phyloP scores from a whole-genome alignment of 2,113 vertebrate species.

The Gymnocephalus cernua region DNA sequence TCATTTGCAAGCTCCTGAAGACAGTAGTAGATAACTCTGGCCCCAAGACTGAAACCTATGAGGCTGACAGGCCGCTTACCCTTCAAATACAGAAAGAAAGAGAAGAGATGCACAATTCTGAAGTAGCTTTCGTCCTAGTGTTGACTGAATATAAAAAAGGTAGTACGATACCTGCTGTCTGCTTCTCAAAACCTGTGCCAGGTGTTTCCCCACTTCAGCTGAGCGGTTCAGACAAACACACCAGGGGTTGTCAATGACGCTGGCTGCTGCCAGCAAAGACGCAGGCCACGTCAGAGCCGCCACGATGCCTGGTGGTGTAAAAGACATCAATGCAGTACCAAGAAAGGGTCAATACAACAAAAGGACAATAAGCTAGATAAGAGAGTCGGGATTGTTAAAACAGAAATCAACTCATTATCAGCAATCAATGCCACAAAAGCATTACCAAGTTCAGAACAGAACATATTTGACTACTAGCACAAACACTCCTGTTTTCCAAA shows the following conservation, averaged over 20 bases:
- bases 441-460: not conserved
- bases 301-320: constrained; percentile 87
- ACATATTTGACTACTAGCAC: not conserved
- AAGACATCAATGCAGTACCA: not conserved
- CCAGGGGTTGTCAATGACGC: constrained; percentile 97
- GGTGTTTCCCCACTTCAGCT: constrained; percentile 94
- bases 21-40: constrained; percentile 98
- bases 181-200: constrained; percentile 92
- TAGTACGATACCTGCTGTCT: constrained; percentile 88
- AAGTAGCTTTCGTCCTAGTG: not conserved
- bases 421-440: not conserved
- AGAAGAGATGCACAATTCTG: constrained; percentile 6
- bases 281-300: constrained; percentile 94
- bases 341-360: not conserved
- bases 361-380: not conserved
- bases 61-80: constrained; percentile 94
- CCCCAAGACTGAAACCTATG: constrained; percentile 97
- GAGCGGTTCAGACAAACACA: constrained; percentile 95
- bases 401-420: not conserved
- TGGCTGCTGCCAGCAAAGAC: constrained; percentile 90
- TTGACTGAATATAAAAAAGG: not conserved
- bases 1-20: constrained; percentile 95
- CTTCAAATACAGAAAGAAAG: constrained; percentile 75
- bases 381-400: not conserved
- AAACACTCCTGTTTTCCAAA: not conserved